These are phyloP conservation scores for Stichopus chloronotus DNA, from an alignment of 35 echinoderm and acorn worm genomes.

Conservation along the genomic window DNA sequence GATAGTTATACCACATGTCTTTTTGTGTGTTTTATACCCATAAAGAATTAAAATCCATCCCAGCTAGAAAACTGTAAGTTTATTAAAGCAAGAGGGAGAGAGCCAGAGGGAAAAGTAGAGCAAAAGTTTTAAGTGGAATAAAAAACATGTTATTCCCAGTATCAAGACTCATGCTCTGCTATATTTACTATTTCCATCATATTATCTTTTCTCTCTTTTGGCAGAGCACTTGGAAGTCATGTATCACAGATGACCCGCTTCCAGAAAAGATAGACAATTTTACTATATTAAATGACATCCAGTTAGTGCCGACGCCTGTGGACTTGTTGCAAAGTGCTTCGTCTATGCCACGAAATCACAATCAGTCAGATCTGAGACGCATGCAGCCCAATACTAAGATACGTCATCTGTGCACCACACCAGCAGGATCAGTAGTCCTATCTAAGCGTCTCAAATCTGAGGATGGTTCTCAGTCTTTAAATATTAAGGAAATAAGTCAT, in stretches of 20 bases:
- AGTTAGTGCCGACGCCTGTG: background rate
- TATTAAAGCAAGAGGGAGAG: too few relatives aligned
- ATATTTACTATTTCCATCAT: too few relatives aligned
- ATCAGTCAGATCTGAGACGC: background rate
- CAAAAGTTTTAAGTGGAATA: too few relatives aligned
- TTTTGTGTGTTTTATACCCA: too few relatives aligned
- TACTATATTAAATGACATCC: background rate
- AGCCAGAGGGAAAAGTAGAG: too few relatives aligned
- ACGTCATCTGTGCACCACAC: background rate
- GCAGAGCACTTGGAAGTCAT: slow-evolving; percentile 14
- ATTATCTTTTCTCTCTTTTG: background rate
- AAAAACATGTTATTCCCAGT: too few relatives aligned
- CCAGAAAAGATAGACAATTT: background rate
- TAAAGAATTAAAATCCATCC: too few relatives aligned
- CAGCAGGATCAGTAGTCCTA: background rate
- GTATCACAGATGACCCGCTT: background rate
- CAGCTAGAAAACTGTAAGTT: too few relatives aligned
- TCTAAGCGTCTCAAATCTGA: background rate
- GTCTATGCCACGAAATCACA: background rate
- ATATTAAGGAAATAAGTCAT: background rate
- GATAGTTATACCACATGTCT: too few relatives aligned
- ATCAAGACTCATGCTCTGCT: too few relatives aligned
- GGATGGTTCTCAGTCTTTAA: background rate
- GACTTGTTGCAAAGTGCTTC: background rate
- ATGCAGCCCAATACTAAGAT: too few relatives aligned